A percentile compares a stretch with the other conserved stretches of the same genome.
Conservation (phyloP, 2,113 vertebrate species). For the Vimba vimba region DNA sequence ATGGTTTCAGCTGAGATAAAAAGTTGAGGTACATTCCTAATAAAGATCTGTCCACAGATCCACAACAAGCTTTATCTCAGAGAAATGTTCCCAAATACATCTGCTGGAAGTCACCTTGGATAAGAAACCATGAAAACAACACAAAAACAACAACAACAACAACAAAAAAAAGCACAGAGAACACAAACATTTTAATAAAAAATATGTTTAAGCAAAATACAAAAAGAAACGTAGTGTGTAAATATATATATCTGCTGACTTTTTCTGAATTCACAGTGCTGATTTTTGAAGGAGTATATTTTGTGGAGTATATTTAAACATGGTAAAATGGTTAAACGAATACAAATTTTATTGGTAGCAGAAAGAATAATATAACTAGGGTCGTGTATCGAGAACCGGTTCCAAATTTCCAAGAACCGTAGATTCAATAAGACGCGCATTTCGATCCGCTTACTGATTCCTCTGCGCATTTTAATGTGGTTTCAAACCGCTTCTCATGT, state of each 20-base stretch:
- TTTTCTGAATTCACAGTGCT: background rate
- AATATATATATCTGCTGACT: no score
- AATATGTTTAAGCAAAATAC: background rate
- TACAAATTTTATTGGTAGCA: background rate
- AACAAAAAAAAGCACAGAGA: background rate
- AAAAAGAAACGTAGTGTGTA: no score
- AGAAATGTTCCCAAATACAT: background rate
- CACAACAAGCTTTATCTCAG: background rate
- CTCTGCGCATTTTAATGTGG: no score
- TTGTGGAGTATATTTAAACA: background rate
- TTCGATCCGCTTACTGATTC: no score
- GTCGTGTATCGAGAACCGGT: no score
- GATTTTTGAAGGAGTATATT: background rate
- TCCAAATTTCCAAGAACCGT: no score
- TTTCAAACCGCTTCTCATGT: no score
- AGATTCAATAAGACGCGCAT: no score
- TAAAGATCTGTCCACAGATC: background rate
- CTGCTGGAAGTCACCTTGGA: background rate
- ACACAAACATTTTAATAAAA: background rate
- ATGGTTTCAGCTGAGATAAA: background rate
- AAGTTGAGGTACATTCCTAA: background rate
- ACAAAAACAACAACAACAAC: background rate
- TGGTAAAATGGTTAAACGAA: background rate
- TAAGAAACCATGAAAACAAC: background rate
- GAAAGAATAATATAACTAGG: background rate